phyloP scores from a whole-genome alignment of 2,888 invertebrate genomes.

The Eretmocerus hayati region DNA sequence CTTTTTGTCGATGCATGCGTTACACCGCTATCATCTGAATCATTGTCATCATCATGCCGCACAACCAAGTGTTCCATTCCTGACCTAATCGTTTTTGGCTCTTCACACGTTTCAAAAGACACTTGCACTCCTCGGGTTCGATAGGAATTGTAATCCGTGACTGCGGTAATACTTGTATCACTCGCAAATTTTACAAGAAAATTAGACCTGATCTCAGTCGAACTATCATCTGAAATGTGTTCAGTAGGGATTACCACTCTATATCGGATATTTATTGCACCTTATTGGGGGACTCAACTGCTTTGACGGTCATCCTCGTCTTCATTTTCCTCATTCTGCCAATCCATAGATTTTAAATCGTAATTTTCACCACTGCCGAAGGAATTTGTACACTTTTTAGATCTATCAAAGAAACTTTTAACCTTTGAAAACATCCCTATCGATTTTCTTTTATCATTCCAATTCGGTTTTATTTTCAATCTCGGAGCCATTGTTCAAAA shows the following conservation, averaged over 20 bases:
- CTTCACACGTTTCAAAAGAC: constrained; percentile 17
- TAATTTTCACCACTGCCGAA: constrained; percentile 12
- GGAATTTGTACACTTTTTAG: constrained; percentile 7
- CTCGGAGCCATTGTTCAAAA: no score
- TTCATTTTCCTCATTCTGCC: constrained; percentile 31
- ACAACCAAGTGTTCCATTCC: constrained; percentile 30
- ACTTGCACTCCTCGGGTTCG: constrained; percentile 11
- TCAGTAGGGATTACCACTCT: not conserved
- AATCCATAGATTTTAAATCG: constrained; percentile 31
- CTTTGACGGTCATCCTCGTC: constrained; percentile 8
- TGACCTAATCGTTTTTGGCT: constrained; percentile 29
- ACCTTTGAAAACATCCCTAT: constrained; percentile 16
- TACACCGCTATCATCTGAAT: not conserved
- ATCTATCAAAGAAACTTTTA: constrained; percentile 19
- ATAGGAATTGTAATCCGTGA: constrained; percentile 14
- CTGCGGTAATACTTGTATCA: constrained; percentile 15
- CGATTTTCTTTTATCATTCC: not conserved
- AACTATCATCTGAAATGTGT: constrained; percentile 15
- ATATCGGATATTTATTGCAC: no score
- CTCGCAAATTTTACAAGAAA: constrained; percentile 18
- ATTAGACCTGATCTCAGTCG: constrained; percentile 9
- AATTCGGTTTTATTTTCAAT: no score
- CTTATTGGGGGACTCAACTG: not conserved
- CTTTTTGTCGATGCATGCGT: constrained; percentile 7
- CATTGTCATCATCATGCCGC: constrained; percentile 14